Percentiles rank a stretch among this genome's conserved stretches.
Evolutionary conservation across 2,888 invertebrate species (phyloP).

Genomic region (Syrista parreyssii): DNA sequence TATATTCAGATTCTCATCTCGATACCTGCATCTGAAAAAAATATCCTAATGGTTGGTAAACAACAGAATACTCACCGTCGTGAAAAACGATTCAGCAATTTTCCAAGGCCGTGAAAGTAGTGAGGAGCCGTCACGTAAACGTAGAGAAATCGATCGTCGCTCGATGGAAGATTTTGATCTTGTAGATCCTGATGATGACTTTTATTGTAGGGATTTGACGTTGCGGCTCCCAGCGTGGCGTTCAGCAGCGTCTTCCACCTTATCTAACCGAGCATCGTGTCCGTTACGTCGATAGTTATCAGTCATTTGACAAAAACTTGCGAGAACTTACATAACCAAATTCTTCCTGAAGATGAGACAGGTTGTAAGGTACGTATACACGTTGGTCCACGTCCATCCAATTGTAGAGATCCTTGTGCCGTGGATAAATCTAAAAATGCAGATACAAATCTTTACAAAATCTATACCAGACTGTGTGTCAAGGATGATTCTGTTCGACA

Average conservation of each 20-base stretch:
- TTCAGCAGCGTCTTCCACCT: constrained; percentile 61
- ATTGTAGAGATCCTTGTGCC: constrained; percentile 64
- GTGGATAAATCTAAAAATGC: constrained; percentile 58
- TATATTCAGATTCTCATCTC: neutral
- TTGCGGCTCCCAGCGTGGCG: constrained; percentile 47
- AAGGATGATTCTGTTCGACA: neutral
- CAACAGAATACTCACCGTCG: constrained; percentile 49
- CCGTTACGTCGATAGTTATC: constrained; percentile 13
- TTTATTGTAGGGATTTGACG: constrained; percentile 45
- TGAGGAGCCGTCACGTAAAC: constrained; percentile 61
- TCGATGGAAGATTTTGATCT: constrained; percentile 32
- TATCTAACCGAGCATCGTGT: constrained; percentile 54
- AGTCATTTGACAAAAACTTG: constrained; percentile 20
- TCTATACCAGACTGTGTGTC: neutral
- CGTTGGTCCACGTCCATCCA: constrained; percentile 64
- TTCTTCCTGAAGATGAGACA: constrained; percentile 64
- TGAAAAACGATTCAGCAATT: constrained; percentile 60
- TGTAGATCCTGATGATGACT: constrained; percentile 33
- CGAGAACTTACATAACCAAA: constrained; percentile 65
- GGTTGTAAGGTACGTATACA: constrained; percentile 62
- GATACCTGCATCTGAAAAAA: neutral
- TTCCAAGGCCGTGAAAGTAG: constrained; percentile 59
- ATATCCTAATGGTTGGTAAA: neutral
- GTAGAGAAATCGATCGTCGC: constrained; percentile 52
- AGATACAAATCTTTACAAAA: neutral